These are phyloP conservation scores for Netelia melanura DNA, from an alignment of 2,888 invertebrate genomes.

Conservation along the genomic window DNA sequence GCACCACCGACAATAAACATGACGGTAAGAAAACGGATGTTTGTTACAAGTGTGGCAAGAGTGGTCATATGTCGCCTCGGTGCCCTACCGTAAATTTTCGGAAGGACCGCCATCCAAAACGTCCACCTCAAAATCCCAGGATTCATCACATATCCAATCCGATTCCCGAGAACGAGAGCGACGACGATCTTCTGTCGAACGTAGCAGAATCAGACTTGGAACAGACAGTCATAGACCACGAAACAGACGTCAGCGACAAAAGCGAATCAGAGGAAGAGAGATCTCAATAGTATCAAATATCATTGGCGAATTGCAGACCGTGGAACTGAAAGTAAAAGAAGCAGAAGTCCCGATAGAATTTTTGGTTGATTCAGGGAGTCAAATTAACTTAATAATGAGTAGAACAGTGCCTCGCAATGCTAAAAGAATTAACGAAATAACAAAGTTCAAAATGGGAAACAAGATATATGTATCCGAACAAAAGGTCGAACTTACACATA, in stretches of 20 bases:
- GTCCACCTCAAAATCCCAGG: conserved; percentile 7
- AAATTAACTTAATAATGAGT: conserved; percentile 8
- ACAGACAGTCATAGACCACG: conserved; percentile 13
- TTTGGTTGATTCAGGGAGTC: conserved; percentile 2
- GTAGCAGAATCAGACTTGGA: conserved; percentile 1
- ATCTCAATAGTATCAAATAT: background rate
- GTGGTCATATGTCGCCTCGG: conserved; percentile 12
- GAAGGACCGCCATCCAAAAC: conserved; percentile 3
- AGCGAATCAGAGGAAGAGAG: conserved; percentile 11
- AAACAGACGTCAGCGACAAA: conserved; percentile 11
- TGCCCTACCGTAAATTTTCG: conserved; percentile 12
- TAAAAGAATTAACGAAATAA: background rate
- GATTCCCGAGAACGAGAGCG: conserved; percentile 10
- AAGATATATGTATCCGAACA: conserved; percentile 16
- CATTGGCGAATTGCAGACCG: background rate
- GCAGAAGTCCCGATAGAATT: conserved; percentile 4
- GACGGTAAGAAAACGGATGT: conserved; percentile 16
- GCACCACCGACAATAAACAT: conserved; percentile 11
- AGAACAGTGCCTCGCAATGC: conserved; percentile 3
- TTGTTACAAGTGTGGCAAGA: conserved; percentile 16
- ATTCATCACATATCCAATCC: conserved; percentile 13
- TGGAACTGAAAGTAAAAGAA: background rate
- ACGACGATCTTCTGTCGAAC: conserved; percentile 13
- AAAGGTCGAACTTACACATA: conserved; percentile 24
- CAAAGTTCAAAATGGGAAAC: conserved; percentile 10